phyloP scores from a whole-genome alignment of 2,888 invertebrate species.

The Deilephila porcellus region DNA sequence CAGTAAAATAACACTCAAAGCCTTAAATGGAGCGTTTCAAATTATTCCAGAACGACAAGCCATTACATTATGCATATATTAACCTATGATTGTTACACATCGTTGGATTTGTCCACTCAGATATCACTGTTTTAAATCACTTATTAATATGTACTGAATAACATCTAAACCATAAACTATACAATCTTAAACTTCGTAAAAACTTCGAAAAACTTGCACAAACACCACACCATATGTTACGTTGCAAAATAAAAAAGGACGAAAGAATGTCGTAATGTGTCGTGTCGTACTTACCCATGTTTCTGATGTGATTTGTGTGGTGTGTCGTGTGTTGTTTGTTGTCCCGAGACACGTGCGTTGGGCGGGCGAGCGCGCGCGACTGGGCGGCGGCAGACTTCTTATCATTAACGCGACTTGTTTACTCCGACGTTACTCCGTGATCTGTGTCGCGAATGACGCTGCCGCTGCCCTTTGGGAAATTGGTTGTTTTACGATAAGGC shows the following conservation, averaged over 20 bases:
- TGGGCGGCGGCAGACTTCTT: slow-evolving; percentile 70
- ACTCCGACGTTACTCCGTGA: slow-evolving; percentile 66
- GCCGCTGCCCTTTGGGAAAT: slow-evolving; percentile 46
- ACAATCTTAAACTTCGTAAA: no score
- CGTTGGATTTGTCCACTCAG: slow-evolving; percentile 47
- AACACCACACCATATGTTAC: slow-evolving; percentile 33
- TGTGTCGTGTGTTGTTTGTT: not conserved
- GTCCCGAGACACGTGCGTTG: slow-evolving; percentile 60
- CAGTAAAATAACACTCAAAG: not conserved
- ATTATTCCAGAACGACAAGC: slow-evolving; percentile 35
- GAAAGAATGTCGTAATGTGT: not conserved
- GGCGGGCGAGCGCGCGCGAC: slow-evolving; percentile 79
- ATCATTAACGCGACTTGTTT: slow-evolving; percentile 76
- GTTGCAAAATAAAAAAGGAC: not conserved
- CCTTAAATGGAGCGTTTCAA: not conserved
- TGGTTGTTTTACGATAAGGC: slow-evolving; percentile 17
- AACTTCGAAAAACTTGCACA: slow-evolving; percentile 17
- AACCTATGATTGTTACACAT: slow-evolving; percentile 46
- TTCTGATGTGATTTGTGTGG: not conserved
- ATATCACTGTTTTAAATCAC: slow-evolving; percentile 24
- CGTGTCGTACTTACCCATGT: slow-evolving; percentile 35
- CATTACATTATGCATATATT: slow-evolving; percentile 65
- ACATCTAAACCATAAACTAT: no score
- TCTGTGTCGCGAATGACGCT: slow-evolving; percentile 65
- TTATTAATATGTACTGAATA: no score